Conservation (phyloP, 2,888 invertebrate genomes). For the Athripsodes cinereus region DNA sequence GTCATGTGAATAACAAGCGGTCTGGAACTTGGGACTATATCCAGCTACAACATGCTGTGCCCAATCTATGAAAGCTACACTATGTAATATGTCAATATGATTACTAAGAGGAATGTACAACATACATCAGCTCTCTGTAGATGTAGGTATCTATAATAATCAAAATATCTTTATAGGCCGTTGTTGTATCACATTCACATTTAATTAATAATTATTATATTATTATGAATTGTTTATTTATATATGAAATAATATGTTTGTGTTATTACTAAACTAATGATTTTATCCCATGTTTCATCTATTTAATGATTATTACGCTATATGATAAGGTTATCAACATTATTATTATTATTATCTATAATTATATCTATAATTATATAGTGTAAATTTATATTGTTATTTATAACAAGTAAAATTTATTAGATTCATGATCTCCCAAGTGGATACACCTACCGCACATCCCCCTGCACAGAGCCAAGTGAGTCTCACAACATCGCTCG, state of each 20-base stretch:
- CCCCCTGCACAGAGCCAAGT: background rate
- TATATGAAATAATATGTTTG: background rate
- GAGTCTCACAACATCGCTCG: no score
- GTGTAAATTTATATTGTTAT: constrained; percentile 17
- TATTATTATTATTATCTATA: background rate
- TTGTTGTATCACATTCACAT: background rate
- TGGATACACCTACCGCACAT: constrained; percentile 18
- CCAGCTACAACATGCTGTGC: no score
- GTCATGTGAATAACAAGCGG: no score
- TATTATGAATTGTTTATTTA: background rate
- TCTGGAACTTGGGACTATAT: no score
- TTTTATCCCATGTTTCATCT: constrained; percentile 13
- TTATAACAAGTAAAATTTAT: constrained; percentile 26
- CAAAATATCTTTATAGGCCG: background rate
- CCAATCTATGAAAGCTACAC: no score
- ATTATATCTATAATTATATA: no score
- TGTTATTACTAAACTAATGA: constrained; percentile 1
- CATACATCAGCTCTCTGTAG: no score
- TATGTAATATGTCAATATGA: no score
- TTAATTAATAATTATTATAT: background rate
- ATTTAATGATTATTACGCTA: background rate
- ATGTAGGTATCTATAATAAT: no score
- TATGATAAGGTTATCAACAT: no score
- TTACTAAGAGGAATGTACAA: no score
- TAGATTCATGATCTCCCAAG: constrained; percentile 27